Base-by-base conservation (phyloP, 2,797 vertebrate species). In the Myripristis jacobus region DNA sequence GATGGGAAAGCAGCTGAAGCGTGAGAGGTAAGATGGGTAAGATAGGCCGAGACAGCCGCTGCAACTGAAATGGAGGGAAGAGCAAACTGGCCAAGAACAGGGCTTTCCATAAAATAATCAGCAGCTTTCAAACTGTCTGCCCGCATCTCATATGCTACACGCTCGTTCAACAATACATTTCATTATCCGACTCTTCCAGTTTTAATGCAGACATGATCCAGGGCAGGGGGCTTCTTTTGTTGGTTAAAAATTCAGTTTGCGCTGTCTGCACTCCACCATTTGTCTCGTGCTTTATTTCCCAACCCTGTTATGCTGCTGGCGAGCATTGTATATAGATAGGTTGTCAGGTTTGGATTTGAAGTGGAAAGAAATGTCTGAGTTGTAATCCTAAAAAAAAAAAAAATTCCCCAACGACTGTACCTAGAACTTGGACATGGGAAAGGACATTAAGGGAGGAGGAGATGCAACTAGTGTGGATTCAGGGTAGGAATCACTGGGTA, bases 101-200 rank as follows among this genome's bases (percentile, higher is more conserved):
- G 52, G 50, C 60, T 77, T 79, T 70, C 47, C 72, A 86, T 90
- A 18, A 91, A 87, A 91, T 88, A 88, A 91, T 87, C 73, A 89
- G 68, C 64, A 84, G 86, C 84, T 82, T 79, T 87, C 60, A 75
- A 82, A 77, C 55, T 69, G 63, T 81, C 82, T 79, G 24, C 73
- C 46, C 69, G 65, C 72, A 80, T 83, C 69, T 74, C 62, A 58
- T 38, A 71, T 44, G 50, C 66, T 68, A 71, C 60, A 69, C 25
- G 46, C 60, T 60, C 56, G 73, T 57, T 66, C 66, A 57, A 68
- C 80, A 73, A 65, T 75, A 75, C 70, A 66, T 83, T 63, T 78
- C 60, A 75, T 81, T 67, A 66, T 67, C 19, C 1, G 0, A 60
- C 66, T 64, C 48, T 41, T 75, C 50, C 66, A 70, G 62, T 71